These are phyloP conservation scores for Tor tambroides DNA, from an alignment of 2,113 vertebrate species.

Conservation along the genomic window DNA sequence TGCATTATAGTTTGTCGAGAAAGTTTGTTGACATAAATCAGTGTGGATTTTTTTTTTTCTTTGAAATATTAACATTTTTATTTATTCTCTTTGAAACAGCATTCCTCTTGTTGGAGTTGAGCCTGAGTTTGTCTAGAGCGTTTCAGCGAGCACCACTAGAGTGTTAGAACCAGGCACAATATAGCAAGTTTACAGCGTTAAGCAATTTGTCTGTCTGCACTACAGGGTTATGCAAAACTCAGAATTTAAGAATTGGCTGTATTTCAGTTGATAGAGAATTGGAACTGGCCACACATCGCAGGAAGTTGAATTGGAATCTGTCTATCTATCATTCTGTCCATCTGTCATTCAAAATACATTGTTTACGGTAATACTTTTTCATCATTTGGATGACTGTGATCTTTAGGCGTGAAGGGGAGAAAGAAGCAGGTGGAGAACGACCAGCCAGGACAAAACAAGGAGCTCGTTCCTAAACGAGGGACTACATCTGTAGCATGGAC, in stretches of 20 bases:
- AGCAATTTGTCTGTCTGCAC: neutral
- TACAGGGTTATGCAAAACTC: neutral
- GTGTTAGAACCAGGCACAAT: neutral
- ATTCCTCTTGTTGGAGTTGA: neutral
- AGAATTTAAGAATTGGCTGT: neutral
- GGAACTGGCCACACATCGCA: neutral
- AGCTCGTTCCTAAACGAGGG: no score
- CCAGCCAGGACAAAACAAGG: no score
- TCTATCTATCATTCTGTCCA: neutral
- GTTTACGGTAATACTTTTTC: no score
- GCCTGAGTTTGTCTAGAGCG: neutral
- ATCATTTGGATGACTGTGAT: no score
- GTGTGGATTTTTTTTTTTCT: neutral
- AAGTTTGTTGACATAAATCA: neutral
- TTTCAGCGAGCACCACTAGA: neutral
- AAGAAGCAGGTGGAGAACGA: no score
- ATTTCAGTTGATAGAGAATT: neutral
- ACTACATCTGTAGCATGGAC: no score
- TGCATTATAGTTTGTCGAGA: neutral
- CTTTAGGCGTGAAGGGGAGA: no score
- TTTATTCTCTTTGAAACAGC: neutral
- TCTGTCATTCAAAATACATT: no score
- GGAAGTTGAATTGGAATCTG: neutral
- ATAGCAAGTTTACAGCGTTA: neutral
- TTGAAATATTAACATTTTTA: neutral